Percentiles rank a stretch among this genome's conserved stretches.
Conservation (phyloP, 2,888 invertebrate genomes). For the Norana najaformis region DNA sequence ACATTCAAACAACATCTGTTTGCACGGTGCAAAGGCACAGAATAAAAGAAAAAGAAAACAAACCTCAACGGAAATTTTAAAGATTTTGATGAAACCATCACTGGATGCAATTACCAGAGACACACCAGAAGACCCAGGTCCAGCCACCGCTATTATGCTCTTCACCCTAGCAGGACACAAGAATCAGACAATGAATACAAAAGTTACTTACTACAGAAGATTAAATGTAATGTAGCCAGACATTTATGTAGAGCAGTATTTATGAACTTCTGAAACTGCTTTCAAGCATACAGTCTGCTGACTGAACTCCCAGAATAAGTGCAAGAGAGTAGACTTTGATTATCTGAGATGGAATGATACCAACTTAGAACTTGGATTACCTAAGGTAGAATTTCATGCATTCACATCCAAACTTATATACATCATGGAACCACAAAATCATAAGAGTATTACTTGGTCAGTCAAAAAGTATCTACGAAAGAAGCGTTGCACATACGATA, state of each 20-base stretch:
- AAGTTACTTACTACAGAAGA: neutral
- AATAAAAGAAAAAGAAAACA: neutral
- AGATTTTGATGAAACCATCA: slow-evolving; percentile 78
- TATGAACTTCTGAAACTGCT: neutral
- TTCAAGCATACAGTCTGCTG: neutral
- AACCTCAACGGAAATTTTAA: slow-evolving; percentile 64
- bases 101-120: slow-evolving; percentile 72
- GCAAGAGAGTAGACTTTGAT: neutral
- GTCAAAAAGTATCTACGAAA: too few species aligned
- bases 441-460: too few species aligned
- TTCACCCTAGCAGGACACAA: slow-evolving; percentile 35
- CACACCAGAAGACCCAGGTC: neutral
- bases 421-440: too few species aligned
- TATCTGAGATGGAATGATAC: neutral
- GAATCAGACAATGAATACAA: neutral
- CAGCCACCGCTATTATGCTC: slow-evolving; percentile 15
- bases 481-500: too few species aligned
- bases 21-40: neutral
- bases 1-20: neutral
- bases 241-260: neutral
- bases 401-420: too few species aligned
- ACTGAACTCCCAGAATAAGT: neutral
- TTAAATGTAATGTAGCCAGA: neutral
- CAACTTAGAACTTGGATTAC: too few species aligned
- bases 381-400: too few species aligned